Evolutionary conservation across 2,113 vertebrate genomes (phyloP).

Genomic region (Sphyrna mokarran): DNA sequence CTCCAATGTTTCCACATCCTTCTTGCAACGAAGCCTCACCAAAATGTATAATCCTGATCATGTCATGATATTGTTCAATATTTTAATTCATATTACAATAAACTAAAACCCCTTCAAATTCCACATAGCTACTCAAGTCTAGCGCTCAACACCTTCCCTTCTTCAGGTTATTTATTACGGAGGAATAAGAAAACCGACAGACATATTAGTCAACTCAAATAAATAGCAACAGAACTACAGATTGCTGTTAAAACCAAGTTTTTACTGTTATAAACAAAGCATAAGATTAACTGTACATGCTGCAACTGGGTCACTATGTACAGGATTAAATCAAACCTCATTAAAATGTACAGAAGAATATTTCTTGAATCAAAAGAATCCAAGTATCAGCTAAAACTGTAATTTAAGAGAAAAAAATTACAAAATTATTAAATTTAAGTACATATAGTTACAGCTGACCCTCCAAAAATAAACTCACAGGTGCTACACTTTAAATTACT

Average conservation of each 20-base stretch:
- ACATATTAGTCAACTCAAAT: not conserved
- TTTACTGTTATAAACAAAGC: slow-evolving; percentile 35
- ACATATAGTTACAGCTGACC: slow-evolving; percentile 36
- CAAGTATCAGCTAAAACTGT: slow-evolving; percentile 31
- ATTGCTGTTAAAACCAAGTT: slow-evolving; percentile 34
- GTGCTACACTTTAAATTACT: slow-evolving; percentile 55
- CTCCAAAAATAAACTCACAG: slow-evolving; percentile 33
- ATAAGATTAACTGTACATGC: slow-evolving; percentile 33
- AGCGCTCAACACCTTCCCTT: not conserved
- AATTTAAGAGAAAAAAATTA: slow-evolving; percentile 42
- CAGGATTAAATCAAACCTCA: slow-evolving; percentile 31
- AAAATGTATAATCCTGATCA: not conserved
- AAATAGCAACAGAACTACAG: slow-evolving; percentile 11
- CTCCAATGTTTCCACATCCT: no score
- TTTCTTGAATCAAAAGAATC: slow-evolving; percentile 18
- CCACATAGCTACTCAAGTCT: not conserved
- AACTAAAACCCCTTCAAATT: not conserved
- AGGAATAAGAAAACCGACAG: not conserved
- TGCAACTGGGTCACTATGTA: slow-evolving; percentile 31
- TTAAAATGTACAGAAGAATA: slow-evolving; percentile 35
- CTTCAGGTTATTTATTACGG: not conserved
- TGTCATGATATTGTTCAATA: not conserved
- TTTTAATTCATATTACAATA: not conserved
- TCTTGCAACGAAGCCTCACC: not conserved
- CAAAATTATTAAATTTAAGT: slow-evolving; percentile 39